phyloP scores from a whole-genome alignment of 2,888 invertebrate genomes.

The Epinotia brunnichana region DNA sequence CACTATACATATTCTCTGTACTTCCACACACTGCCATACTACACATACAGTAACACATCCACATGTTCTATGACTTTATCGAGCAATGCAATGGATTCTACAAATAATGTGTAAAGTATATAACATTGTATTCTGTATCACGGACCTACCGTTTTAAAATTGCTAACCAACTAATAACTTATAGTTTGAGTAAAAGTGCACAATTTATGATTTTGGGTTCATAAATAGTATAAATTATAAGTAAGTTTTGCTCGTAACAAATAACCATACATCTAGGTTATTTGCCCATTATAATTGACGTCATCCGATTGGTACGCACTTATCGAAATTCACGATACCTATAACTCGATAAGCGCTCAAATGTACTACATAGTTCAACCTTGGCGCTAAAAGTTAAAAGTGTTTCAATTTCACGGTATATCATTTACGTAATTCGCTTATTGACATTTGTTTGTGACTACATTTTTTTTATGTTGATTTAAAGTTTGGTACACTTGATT shows the following conservation, averaged over 20 bases:
- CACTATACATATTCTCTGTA: constrained; percentile 53
- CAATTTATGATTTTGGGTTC: too few relatives aligned
- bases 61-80: constrained; percentile 43
- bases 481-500: constrained; percentile 12
- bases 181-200: too few relatives aligned
- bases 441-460: constrained; percentile 9
- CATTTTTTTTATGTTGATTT: background rate
- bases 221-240: background rate
- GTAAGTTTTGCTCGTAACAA: background rate
- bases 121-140: constrained; percentile 43
- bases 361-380: background rate
- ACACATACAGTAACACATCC: constrained; percentile 47
- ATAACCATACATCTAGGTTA: background rate
- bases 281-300: constrained; percentile 9
- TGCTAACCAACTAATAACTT: constrained; percentile 7
- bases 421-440: constrained; percentile 6
- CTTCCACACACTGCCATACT: constrained; percentile 51
- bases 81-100: constrained; percentile 58
- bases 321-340: constrained; percentile 27
- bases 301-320: constrained; percentile 20
- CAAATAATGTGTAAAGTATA: constrained; percentile 79
- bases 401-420: constrained; percentile 12
- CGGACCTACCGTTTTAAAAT: background rate
- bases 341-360: constrained; percentile 21
- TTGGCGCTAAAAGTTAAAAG: constrained; percentile 8